Evolutionary conservation across 1,140 invertebrate genomes (phyloP).

Genomic region (Leptinotarsa texana): DNA sequence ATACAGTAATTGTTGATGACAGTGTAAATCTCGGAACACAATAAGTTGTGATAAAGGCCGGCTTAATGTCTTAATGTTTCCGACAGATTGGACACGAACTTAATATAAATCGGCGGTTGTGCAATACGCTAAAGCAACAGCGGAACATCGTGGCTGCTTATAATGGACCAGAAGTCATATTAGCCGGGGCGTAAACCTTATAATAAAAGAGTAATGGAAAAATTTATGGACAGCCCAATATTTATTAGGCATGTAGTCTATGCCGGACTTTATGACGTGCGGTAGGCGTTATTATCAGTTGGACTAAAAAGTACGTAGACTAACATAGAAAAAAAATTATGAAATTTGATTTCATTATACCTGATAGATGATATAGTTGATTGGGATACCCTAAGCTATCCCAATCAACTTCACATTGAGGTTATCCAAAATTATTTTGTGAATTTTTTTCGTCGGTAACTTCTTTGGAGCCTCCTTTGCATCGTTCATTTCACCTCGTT

Average conservation of each 20-base stretch:
- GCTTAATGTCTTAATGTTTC: conserved; percentile 43
- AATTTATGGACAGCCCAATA: neutral
- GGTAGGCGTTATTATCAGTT: too few relatives aligned
- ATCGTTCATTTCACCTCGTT: too few relatives aligned
- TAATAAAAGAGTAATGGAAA: conserved; percentile 17
- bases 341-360: too few relatives aligned
- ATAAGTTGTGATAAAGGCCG: conserved; percentile 36
- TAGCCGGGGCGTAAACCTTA: conserved; percentile 3
- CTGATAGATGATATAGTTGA: too few relatives aligned
- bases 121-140: conserved; percentile 20
- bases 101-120: conserved; percentile 36
- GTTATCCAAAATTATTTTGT: too few relatives aligned
- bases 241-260: neutral
- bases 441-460: too few relatives aligned
- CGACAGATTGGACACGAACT: conserved; percentile 43
- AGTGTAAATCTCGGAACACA: conserved; percentile 33
- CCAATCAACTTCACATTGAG: too few relatives aligned
- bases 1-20: conserved; percentile 24
- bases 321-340: too few relatives aligned
- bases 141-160: conserved; percentile 13
- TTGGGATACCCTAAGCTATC: too few relatives aligned
- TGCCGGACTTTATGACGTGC: neutral
- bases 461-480: too few relatives aligned
- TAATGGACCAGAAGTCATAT: conserved; percentile 25
- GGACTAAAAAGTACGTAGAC: too few relatives aligned